Evolutionary conservation across 2,888 invertebrate species (phyloP).

Genomic region (Dascillus cervinus): DNA sequence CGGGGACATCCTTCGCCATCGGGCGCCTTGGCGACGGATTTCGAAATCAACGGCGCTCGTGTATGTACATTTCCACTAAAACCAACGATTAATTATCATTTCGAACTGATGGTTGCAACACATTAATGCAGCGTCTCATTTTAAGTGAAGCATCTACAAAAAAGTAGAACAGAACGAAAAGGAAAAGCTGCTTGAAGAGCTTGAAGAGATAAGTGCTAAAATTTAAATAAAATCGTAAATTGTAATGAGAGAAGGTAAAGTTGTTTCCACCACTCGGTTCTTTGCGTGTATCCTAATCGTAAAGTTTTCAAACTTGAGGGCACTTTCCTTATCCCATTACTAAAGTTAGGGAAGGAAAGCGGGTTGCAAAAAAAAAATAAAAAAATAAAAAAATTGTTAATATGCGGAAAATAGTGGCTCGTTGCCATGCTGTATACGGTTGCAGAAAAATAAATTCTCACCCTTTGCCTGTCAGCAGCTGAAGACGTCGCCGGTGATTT

Average conservation of each 20-base stretch:
- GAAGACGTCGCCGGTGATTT: background rate
- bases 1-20: constrained; percentile 82
- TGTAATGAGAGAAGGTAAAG: constrained; percentile 43
- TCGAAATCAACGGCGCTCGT: constrained; percentile 41
- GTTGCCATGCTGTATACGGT: no score
- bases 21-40: constrained; percentile 71
- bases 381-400: constrained; percentile 26
- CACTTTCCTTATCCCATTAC: constrained; percentile 73
- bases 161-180: no score
- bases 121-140: no score
- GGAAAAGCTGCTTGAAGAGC: constrained; percentile 26
- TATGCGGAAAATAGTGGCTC: constrained; percentile 30
- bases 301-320: constrained; percentile 46
- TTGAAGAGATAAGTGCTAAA: constrained; percentile 19
- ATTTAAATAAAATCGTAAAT: constrained; percentile 11
- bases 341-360: constrained; percentile 37
- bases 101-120: no score
- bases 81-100: no score
- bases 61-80: constrained; percentile 4
- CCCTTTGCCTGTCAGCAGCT: constrained; percentile 21
- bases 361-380: constrained; percentile 28
- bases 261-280: constrained; percentile 29
- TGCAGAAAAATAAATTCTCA: constrained; percentile 35
- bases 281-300: constrained; percentile 21
- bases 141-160: constrained; percentile 1